Percentiles rank a stretch among this genome's conserved stretches.
Evolutionary conservation across 2,888 invertebrate genomes (phyloP).

Genomic region (Tubulanus polymorphus): DNA sequence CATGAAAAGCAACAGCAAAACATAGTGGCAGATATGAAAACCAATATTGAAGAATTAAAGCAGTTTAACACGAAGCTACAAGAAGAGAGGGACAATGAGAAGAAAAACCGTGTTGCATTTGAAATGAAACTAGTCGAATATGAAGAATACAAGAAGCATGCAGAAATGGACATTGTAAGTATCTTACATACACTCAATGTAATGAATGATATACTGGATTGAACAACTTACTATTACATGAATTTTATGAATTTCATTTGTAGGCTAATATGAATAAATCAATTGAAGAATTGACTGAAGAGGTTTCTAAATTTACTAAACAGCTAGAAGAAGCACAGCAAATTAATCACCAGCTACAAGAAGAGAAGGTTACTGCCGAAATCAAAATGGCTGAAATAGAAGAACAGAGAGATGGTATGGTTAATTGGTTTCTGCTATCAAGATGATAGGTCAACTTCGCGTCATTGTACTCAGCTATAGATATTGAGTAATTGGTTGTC

Average conservation of each 20-base stretch:
- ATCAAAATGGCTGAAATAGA: not conserved
- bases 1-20: not conserved
- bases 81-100: conserved; percentile 16
- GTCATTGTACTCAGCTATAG: too few species aligned
- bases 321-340: too few species aligned
- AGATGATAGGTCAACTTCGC: too few species aligned
- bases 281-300: too few species aligned
- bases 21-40: not conserved
- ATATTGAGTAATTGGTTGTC: not conserved
- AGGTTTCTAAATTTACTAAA: too few species aligned
- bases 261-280: too few species aligned
- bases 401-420: not conserved
- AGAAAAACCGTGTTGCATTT: conserved; percentile 12
- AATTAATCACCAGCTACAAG: too few species aligned
- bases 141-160: conserved; percentile 16
- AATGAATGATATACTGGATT: too few species aligned
- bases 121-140: conserved; percentile 13
- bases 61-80: not conserved
- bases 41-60: not conserved
- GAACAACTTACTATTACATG: too few species aligned
- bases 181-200: too few species aligned
- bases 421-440: too few species aligned
- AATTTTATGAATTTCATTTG: too few species aligned
- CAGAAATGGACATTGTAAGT: conserved; percentile 20
- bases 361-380: not conserved